A percentile compares a stretch with the other conserved stretches of the same genome.
phyloP scores from a whole-genome alignment of 2,797 vertebrate species.

The Knipowitschia caucasica region DNA sequence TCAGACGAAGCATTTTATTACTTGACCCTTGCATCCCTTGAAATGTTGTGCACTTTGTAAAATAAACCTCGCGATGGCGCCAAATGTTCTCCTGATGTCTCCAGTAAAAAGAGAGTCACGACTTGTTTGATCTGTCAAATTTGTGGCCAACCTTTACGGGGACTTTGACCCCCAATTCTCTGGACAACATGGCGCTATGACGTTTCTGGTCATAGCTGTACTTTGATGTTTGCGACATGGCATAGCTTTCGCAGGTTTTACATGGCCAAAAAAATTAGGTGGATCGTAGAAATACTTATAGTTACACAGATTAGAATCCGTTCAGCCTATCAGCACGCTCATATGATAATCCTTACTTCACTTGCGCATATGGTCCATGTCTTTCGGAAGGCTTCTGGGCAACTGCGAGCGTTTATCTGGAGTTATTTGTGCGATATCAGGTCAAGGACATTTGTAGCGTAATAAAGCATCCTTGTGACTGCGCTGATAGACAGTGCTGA shows the following conservation, averaged over 20 bases:
- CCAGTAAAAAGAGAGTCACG: not conserved
- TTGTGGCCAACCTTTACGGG: not conserved
- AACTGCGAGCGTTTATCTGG: conserved; percentile 5
- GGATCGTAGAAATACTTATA: not conserved
- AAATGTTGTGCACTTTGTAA: not conserved
- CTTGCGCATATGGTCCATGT: not conserved
- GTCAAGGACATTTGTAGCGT: conserved; percentile 45
- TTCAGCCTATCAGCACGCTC: too few relatives aligned
- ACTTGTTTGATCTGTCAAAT: not conserved
- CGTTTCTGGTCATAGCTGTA: too few relatives aligned
- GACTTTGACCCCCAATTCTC: not conserved
- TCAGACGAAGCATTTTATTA: conserved; percentile 44
- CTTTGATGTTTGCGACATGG: too few relatives aligned
- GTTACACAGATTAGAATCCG: not conserved
- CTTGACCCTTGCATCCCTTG: not conserved
- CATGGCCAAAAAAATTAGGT: too few relatives aligned
- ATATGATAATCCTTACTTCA: too few relatives aligned
- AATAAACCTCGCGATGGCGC: conserved; percentile 55
- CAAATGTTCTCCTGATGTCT: conserved; percentile 9
- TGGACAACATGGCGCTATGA: too few relatives aligned
- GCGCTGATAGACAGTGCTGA: conserved; percentile 30
- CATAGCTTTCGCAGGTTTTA: too few relatives aligned
- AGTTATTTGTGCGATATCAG: conserved; percentile 27
- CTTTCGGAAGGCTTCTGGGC: not conserved
- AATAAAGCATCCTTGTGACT: conserved; percentile 46